A percentile compares a stretch with the other conserved stretches of the same genome.
These are phyloP conservation scores for Rhea americana DNA, from an alignment of 2,113 vertebrate species.

Conservation along the genomic window DNA sequence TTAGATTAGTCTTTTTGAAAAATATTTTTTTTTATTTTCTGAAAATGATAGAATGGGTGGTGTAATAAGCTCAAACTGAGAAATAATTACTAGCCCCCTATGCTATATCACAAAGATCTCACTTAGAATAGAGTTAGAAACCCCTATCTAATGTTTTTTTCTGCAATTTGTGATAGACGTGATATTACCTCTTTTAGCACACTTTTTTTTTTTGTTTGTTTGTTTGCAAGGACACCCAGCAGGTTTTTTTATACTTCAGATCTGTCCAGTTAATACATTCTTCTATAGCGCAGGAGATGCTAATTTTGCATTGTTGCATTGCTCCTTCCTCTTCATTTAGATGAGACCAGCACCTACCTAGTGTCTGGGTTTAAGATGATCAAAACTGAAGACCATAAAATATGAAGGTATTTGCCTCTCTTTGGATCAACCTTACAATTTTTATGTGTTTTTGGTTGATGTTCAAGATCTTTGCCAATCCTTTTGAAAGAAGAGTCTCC, in stretches of 20 bases:
- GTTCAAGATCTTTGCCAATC: neutral
- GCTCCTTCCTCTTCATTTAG: neutral
- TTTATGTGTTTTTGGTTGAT: neutral
- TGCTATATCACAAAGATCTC: neutral
- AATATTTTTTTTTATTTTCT: neutral
- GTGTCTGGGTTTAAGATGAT: slow-evolving; percentile 19
- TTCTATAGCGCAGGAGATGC: neutral
- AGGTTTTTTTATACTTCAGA: neutral
- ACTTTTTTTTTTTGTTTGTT: neutral
- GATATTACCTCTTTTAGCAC: neutral
- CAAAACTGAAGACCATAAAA: slow-evolving; percentile 8
- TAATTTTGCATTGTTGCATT: too few species aligned
- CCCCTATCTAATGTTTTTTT: neutral
- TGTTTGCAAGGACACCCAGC: neutral
- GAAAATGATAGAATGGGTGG: neutral
- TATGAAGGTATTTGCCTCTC: slow-evolving; percentile 4
- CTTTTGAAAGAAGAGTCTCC: neutral
- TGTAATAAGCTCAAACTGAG: neutral
- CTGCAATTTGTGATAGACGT: neutral
- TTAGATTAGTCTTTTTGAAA: neutral
- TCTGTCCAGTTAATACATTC: too few species aligned
- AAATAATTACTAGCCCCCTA: neutral
- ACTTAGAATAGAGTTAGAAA: neutral
- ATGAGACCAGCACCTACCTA: neutral
- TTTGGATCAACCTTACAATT: neutral